phyloP scores from a whole-genome alignment of 2,888 invertebrate species.

The Leptopterna dolabrata region DNA sequence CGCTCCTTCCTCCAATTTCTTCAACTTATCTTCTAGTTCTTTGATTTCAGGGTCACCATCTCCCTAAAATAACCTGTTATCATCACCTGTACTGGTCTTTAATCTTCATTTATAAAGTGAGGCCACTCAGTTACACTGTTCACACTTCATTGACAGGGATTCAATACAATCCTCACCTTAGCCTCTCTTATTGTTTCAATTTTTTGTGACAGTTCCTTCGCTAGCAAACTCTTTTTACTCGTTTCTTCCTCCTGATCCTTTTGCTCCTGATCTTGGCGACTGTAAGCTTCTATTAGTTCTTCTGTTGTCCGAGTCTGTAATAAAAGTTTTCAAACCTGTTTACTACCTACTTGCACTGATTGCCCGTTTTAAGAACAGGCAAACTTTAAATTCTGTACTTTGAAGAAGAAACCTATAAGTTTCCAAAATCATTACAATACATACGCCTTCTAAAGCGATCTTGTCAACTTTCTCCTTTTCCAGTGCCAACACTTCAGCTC shows the following conservation, averaged over 20 bases:
- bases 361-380: too few species aligned
- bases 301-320: neutral
- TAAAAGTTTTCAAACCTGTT: too few species aligned
- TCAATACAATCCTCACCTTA: neutral
- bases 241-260: neutral
- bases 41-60: neutral
- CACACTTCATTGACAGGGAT: neutral
- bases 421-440: too few species aligned
- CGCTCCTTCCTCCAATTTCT: neutral
- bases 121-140: too few species aligned
- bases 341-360: too few species aligned
- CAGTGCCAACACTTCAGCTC: neutral
- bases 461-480: neutral
- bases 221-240: neutral
- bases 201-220: neutral
- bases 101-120: too few species aligned
- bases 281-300: too few species aligned
- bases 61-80: neutral
- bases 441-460: neutral
- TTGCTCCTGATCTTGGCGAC: neutral
- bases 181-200: neutral
- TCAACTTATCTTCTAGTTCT: neutral
- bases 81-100: too few species aligned
- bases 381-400: too few species aligned
- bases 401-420: too few species aligned